These are phyloP conservation scores for Notodonta ziczac DNA, from an alignment of 2,888 invertebrate genomes.

Conservation along the genomic window DNA sequence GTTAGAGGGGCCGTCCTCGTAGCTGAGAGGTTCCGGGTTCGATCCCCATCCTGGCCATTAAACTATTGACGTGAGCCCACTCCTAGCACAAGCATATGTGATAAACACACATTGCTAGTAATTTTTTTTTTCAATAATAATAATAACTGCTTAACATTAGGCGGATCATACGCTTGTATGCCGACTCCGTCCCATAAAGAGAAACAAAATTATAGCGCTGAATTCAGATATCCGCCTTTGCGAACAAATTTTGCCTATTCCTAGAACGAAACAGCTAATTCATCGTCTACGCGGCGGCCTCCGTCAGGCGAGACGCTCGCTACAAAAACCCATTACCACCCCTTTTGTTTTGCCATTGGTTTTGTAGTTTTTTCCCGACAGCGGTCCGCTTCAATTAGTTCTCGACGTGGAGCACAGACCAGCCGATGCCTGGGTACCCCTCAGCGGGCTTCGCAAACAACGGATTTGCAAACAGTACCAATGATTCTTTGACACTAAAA, in stretches of 20 bases:
- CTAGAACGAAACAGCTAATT: conserved; percentile 52
- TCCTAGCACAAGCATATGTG: too few relatives aligned
- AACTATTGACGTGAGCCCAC: too few relatives aligned
- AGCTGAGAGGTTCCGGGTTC: too few relatives aligned
- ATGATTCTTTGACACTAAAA: background rate
- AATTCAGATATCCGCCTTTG: background rate
- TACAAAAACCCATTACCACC: conserved; percentile 49
- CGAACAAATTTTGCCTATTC: conserved; percentile 22
- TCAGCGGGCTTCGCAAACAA: conserved; percentile 32
- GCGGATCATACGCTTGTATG: too few relatives aligned
- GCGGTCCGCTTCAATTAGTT: conserved; percentile 52
- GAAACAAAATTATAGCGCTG: background rate
- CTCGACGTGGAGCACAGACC: conserved; percentile 27
- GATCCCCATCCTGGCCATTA: too few relatives aligned
- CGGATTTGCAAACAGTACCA: conserved; percentile 19
- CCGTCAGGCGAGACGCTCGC: conserved; percentile 36
- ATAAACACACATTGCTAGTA: too few relatives aligned
- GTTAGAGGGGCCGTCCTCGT: too few relatives aligned
- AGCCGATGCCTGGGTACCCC: conserved; percentile 30
- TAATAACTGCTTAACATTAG: too few relatives aligned
- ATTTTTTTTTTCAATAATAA: too few relatives aligned
- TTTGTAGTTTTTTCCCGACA: conserved; percentile 41
- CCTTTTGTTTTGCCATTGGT: conserved; percentile 42
- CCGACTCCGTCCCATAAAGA: too few relatives aligned
- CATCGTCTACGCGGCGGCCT: conserved; percentile 38